Evolutionary conservation across 2,888 invertebrate species (phyloP).

Genomic region (Stomorhina lunata): DNA sequence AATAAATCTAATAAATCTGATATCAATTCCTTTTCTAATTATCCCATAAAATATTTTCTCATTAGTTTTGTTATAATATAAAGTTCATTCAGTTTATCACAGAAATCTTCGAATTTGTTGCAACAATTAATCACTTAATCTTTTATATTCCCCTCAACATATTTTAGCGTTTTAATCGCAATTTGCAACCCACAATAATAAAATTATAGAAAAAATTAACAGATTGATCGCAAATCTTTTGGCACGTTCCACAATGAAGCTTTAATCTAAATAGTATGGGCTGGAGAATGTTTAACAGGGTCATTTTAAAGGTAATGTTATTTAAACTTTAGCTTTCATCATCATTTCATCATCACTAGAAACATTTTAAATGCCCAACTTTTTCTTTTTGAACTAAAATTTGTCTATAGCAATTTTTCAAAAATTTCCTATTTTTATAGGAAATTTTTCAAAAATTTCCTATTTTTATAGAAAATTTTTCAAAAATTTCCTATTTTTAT

Average conservation of each 20-base stretch:
- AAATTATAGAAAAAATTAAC: not conserved
- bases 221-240: not conserved
- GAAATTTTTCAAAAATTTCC: too few relatives aligned
- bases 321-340: too few relatives aligned
- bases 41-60: too few relatives aligned
- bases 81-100: not conserved
- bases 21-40: constrained; percentile 32
- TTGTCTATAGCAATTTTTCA: too few relatives aligned
- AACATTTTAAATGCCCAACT: too few relatives aligned
- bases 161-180: not conserved
- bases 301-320: not conserved
- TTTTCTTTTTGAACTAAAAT: too few relatives aligned
- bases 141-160: not conserved
- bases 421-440: too few relatives aligned
- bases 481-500: too few relatives aligned
- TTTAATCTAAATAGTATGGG: not conserved
- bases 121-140: not conserved
- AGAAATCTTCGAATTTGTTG: too few relatives aligned
- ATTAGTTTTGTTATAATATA: not conserved
- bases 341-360: too few relatives aligned
- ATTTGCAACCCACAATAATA: not conserved
- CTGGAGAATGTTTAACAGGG: not conserved
- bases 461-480: too few relatives aligned
- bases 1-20: not conserved
- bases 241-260: constrained; percentile 12